Evolutionary conservation across 1,140 invertebrate species (phyloP), one percentile per base, ranked within the genome.

Genomic region (Temnothorax curvispinosus): DNA sequence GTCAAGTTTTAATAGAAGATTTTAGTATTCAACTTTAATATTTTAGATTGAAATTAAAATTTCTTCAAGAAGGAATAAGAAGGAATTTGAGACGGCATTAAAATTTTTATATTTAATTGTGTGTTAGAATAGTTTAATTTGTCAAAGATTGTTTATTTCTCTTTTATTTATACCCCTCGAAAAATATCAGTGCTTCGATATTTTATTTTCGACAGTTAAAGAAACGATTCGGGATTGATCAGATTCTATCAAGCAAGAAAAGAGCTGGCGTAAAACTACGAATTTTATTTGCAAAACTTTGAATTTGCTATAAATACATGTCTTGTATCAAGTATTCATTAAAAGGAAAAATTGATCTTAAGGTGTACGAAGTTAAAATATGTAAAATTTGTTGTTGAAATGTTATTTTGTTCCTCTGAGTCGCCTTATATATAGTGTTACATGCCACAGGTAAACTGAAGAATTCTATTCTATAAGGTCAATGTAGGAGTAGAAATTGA

Each of bases 21-120:
- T 21, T 65, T 13, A n/a, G 1, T 35, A 35, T 62, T 18, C 8
- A 18, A 21, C 8, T 75, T 27, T 27, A 27, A 3, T 9, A 35
- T 1, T 52, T 21, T 27, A 38, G 38, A 21, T 27, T 32, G 8
- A 15, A 7, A 47, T 47, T 52, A 21, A 2, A 80, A 52, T 67
- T 50, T 32, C 5, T 72, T 38, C 11, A 21, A n/a, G 2, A 0
- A 7, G 38, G 8, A 65, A 78, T 44, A 44, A 47, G 3, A 38
- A 38, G 3, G 38, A 38, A 44, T 32, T 27, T 47, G 21, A 78
- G 32, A 0, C 6, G 6, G 5, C 11, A 41, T 32, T 64, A 32
- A 47, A 6, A 47, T 77, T 44, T 44, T 32, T 44, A 58, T 76
- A 77, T 62, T 62, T 62, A n/a, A 62, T 62, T 38, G 8, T 21